Percentiles rank a stretch among this genome's conserved stretches.
phyloP scores from a whole-genome alignment of 2,113 vertebrate genomes.

The Butorides virescens region DNA sequence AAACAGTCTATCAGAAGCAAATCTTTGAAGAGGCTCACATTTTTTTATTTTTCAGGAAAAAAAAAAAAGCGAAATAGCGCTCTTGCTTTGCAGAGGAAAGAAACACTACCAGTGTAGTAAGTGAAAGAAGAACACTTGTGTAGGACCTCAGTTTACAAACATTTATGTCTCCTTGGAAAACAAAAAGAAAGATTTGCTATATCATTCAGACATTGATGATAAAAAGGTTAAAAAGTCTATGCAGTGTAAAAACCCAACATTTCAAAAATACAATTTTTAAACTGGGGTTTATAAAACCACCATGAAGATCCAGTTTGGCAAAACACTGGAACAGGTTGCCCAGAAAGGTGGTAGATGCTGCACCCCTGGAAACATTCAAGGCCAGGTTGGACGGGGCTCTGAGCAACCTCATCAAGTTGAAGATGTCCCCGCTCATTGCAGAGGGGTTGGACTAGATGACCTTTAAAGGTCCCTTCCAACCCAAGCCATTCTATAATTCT shows the following conservation, averaged over 20 bases:
- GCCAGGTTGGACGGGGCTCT: not conserved
- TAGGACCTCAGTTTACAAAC: not conserved
- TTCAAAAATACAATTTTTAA: not conserved
- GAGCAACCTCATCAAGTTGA: not conserved
- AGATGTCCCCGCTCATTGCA: not conserved
- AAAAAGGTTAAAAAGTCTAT: not conserved
- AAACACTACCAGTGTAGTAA: not conserved
- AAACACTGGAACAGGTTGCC: not conserved
- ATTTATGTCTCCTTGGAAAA: not conserved
- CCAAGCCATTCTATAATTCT: not conserved
- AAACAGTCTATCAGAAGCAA: not conserved
- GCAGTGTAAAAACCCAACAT: not conserved
- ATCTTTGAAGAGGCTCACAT: not conserved
- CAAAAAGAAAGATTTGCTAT: not conserved
- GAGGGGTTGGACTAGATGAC: not conserved
- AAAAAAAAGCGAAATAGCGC: not conserved
- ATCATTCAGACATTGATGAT: not conserved
- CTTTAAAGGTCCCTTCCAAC: not conserved
- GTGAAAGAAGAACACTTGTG: not conserved
- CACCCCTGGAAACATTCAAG: not conserved
- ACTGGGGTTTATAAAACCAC: not conserved
- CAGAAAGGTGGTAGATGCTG: not conserved
- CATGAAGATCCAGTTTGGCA: not conserved
- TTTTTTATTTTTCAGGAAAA: not conserved
- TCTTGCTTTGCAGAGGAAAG: not conserved